Percentiles rank a stretch among this genome's conserved stretches.
Conservation (phyloP, 1,140 invertebrate species). For the Parasteatoda tepidariorum region DNA sequence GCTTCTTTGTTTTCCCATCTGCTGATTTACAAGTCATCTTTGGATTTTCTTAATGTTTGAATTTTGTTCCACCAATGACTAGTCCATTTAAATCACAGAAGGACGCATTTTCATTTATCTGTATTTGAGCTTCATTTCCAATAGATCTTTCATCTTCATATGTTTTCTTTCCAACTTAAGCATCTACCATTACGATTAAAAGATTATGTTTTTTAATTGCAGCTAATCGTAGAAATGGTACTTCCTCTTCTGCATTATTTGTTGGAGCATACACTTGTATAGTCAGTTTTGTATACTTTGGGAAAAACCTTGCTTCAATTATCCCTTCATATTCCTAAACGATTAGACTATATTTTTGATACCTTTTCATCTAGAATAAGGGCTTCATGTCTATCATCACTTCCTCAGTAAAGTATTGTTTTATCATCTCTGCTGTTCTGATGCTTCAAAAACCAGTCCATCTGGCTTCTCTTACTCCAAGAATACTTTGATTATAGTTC, state of each 20-base stretch:
- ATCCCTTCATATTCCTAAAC: constrained; percentile 7
- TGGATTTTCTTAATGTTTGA: background rate
- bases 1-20: background rate
- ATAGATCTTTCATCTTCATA: background rate
- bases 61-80: background rate
- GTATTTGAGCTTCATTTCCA: background rate
- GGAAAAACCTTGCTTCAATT: background rate
- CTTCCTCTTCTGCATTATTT: background rate
- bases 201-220: background rate
- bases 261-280: background rate
- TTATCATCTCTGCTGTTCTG: background rate
- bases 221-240: constrained; percentile 1
- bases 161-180: background rate
- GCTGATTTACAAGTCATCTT: background rate
- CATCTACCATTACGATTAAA: constrained; percentile 4
- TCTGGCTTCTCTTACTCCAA: constrained; percentile 1
- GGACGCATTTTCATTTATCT: constrained; percentile 14
- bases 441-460: constrained; percentile 1
- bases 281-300: background rate
- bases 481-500: background rate
- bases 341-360: background rate
- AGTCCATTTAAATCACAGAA: background rate
- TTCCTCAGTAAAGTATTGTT: background rate
- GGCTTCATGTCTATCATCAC: background rate
- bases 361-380: background rate